phyloP scores from a whole-genome alignment of 2,888 invertebrate genomes.

The Sycophila texana region DNA sequence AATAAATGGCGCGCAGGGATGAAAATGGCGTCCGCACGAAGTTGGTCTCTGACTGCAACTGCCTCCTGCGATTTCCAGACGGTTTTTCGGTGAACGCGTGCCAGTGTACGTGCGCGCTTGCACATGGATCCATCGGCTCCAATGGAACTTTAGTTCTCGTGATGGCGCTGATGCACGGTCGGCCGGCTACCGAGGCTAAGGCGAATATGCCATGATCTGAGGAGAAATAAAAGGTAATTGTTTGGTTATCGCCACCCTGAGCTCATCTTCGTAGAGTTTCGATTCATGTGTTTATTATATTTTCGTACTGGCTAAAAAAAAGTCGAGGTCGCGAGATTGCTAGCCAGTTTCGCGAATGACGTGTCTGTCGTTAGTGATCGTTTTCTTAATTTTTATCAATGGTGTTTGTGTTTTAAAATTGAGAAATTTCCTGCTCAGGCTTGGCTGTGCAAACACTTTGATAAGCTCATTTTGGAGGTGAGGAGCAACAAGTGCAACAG shows the following conservation, averaged over 20 bases:
- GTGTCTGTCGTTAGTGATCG: too few relatives aligned
- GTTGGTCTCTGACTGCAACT: too few relatives aligned
- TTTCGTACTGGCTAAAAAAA: not conserved
- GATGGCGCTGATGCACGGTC: slow-evolving; percentile 49
- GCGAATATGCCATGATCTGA: slow-evolving; percentile 35
- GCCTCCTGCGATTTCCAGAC: not conserved
- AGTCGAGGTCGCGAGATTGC: not conserved
- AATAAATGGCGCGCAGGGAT: not conserved
- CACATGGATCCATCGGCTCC: slow-evolving; percentile 39
- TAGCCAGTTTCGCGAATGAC: too few relatives aligned
- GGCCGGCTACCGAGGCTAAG: slow-evolving; percentile 47
- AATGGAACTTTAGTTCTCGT: slow-evolving; percentile 30
- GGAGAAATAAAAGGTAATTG: slow-evolving; percentile 35
- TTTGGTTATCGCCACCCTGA: not conserved
- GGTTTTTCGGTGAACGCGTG: slow-evolving; percentile 13
- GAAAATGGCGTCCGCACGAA: slow-evolving; percentile 27
- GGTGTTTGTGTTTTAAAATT: too few relatives aligned
- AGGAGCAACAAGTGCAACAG: slow-evolving; percentile 27
- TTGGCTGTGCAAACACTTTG: too few relatives aligned
- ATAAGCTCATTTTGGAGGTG: too few relatives aligned
- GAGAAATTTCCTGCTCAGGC: too few relatives aligned
- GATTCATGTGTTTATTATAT: too few relatives aligned
- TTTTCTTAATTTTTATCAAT: too few relatives aligned
- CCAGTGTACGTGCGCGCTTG: slow-evolving; percentile 46
- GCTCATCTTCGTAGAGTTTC: not conserved